Base-by-base conservation (phyloP, 2,888 invertebrate genomes). In the Glaucopsyche alexis region DNA sequence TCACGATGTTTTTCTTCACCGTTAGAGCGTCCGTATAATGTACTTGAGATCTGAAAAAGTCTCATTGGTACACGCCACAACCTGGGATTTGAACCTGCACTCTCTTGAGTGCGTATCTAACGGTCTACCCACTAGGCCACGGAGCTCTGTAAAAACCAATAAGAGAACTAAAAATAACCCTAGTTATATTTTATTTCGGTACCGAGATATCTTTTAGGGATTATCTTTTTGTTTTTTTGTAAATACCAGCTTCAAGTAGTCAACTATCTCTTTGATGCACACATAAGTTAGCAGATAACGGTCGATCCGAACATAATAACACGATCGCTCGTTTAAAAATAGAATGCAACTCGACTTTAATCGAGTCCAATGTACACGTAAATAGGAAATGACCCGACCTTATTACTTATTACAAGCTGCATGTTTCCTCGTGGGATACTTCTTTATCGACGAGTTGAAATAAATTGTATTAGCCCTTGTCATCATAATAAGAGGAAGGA, bases 311-410 rank as follows among this genome's bases (percentile, higher is more conserved):
- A 14, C 60, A 60, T 60, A 38, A 38, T 38, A 55, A 55, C 55
- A 67, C 47, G 45, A 19, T 45, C 1, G 67, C 60, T 60, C 14
- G 69, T 69, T 49, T 69, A 47, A 69, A 69, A 69, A 69, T 69
- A 69, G 69, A 69, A 69, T 69, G 69, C 69, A 69, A 16, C 19
- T 69, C 49, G 14, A 47, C 47, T 69, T 69, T 69, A 47, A 69
- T 69, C 19, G 16, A 49, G 69, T 47, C 45, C 69, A 69, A 69
- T 47, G 69, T 49, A 49, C 16, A 69, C 69, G 13, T 69, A 69
- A 69, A 69, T 69, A 69, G 69, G 69, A 69, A 69, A 69, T 29
- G 69, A 69, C 69, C 69, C 69, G 69, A 69, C 69, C 69, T 69
- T 29, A 69, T 69, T 69, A 49, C 60, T 47, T 60, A 60, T 60